Evolutionary conservation across 1,140 invertebrate genomes (phyloP), one percentile per base, ranked within the genome.

Genomic region (Tetramorium simillimum): DNA sequence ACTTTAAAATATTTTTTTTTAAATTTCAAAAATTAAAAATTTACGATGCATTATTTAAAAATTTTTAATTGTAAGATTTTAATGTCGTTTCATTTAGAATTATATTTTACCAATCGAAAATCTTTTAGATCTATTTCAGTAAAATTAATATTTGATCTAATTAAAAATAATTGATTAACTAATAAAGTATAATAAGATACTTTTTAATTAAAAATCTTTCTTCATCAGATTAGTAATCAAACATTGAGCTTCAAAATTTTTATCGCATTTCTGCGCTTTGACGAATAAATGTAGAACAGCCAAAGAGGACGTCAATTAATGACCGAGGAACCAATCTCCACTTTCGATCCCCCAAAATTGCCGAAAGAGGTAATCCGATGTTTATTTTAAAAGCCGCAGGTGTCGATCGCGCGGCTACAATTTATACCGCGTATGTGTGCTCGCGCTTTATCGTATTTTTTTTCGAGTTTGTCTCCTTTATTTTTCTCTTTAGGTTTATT

Each of bases 381-480:
- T 82, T 78, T 78, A 85, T 85, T 85, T 78, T 58, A 85, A 85
- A 78, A 56, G 24, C 46, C 49, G 60, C 51, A 58, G 40, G 67
- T 77, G 33, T 58, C 58, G 84, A 85, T 78, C n/a, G 33, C 46
- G 58, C 24, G 51, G 6, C 24, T 73, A 16, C 46, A 46, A 67
- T 78, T 85, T 85, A 28, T 78, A 73, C n/a, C 37, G 21, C 53
- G 18, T 40, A 40, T 51, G 37, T 37, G 37, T 49, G 37, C 16
- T 28, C 49, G 43, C 21, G 10, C 37, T 76, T 24, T 63, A 43
- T 67, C 18, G n/a, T 21, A 40, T 67, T 51, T 18, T 46, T 58
- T 60, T n/a, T 75, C 33, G 12, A 0, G n/a, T 77, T 76, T 28
- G 7, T 2, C 4, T 67, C 9, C 3, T 62, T 56, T 84, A 60